Evolutionary conservation across 2,113 vertebrate genomes (phyloP), one percentile per base, ranked within the genome.

Genomic region (Labeo rohita): DNA sequence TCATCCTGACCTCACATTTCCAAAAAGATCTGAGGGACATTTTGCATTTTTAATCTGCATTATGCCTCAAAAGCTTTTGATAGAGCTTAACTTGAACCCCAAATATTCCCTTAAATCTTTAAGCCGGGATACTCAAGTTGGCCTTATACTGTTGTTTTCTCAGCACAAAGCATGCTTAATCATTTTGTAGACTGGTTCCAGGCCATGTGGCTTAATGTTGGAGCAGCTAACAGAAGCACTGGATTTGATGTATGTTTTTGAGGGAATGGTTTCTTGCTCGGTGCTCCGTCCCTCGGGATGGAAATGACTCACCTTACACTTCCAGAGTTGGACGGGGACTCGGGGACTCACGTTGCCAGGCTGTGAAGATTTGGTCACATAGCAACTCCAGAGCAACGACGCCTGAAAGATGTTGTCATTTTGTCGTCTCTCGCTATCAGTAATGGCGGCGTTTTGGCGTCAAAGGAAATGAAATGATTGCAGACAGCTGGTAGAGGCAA

Each of bases 301-400:
- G 34, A 72, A 49, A 73, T 83, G 66, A 65, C 73, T 82, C 78
- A 72, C 73, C 75, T 80, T 79, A 18, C 63, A 73, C n/a, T 52
- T 68, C 49, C 49, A 78, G 50, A 78, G 49, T 77, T 78, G 80
- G 63, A 56, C 39, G 36, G 85, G 88, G 88, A 77, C 56, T 61
- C 8, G 15, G 87, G 52, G 85, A 86, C 16, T 80, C 74, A 45
- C 1, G 59, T 84, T 81, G 80, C 81, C 59, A 50, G 36, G 88
- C 56, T 83, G 49, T 85, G 34, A 77, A 85, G 49, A 83, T 49
- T 23, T 74, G 8, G 80, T 83, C 84, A 83, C 45, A 11, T 88
- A 88, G 87, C 84, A 83, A 88, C 85, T 15, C 56, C 7, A 50
- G 78, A 75, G 59, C 79, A 36, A 49, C 23, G 49, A 49, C 6